Conservation (phyloP, 2,113 vertebrate genomes). For the Scatophagus argus region DNA sequence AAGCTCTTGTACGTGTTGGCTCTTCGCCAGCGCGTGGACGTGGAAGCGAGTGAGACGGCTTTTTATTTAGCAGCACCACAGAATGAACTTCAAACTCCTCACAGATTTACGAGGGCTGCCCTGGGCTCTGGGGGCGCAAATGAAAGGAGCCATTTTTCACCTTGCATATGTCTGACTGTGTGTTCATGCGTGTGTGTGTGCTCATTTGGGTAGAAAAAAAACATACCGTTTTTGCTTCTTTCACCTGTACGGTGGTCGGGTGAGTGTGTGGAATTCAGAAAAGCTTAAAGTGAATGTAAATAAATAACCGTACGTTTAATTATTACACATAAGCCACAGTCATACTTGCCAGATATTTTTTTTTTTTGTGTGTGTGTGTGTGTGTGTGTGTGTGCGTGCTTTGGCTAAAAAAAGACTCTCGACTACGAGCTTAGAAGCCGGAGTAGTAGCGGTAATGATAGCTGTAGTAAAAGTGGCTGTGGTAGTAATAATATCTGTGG, state of each 20-base stretch:
- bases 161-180: conserved; percentile 28
- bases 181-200: conserved; percentile 15
- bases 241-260: conserved; percentile 44
- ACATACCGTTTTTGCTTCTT: neutral
- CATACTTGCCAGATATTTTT: conserved; percentile 25
- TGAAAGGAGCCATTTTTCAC: conserved; percentile 74
- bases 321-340: conserved; percentile 48
- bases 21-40: conserved; percentile 50
- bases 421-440: conserved; percentile 26
- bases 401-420: conserved; percentile 49
- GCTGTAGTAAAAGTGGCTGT: conserved; percentile 48
- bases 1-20: conserved; percentile 55
- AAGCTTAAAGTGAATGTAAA: conserved; percentile 49
- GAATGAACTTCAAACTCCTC: conserved; percentile 67
- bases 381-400: too few species aligned
- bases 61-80: conserved; percentile 66
- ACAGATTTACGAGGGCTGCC: conserved; percentile 66
- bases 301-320: conserved; percentile 58
- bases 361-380: too few species aligned
- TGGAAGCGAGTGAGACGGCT: conserved; percentile 46
- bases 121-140: conserved; percentile 47
- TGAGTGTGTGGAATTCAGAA: conserved; percentile 44
- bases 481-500: conserved; percentile 56
- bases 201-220: conserved; percentile 18
- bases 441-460: conserved; percentile 49